Evolutionary conservation across 2,888 invertebrate species (phyloP), one percentile per base, ranked within the genome.

Genomic region (Brachylomia viminalis): DNA sequence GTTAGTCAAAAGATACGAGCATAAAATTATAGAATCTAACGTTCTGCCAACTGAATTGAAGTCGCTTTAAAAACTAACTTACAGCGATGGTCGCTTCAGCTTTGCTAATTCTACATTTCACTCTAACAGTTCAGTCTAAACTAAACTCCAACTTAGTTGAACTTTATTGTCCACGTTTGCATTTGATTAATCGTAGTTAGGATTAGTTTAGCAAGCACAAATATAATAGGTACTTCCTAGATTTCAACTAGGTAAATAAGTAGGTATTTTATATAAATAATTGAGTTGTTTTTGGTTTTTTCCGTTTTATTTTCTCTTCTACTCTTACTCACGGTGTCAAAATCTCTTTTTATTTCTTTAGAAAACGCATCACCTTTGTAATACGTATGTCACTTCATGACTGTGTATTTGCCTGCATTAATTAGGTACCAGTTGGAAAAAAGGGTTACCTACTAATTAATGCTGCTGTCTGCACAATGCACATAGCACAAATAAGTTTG

Each of bases 131-230:
- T 45, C 30, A 17, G 45, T 33, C 10, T n/a, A 68, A 68, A 83
- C 59, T 64, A 59, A 38, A 61, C 13, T 59, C 23, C 0, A 84
- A 75, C 59, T 65, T n/a, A 47, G 59, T 74, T 62, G 0, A 61
- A 54, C 30, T 49, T 38, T 47, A 62, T 79, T 54, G 73, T 70
- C n/a, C 15, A 72, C 33, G 61, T 68, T 79, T 49, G 80, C 49
- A 74, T 79, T 80, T 74, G 49, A 80, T 65, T 82, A 65, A 65
- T 56, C 3, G 30, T 64, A 58, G 71, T 69, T 56, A 23, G 23
- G 17, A 66, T 66, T n/a, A 68, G 49, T 64, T 74, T 47, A 38
- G 17, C 42, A 15, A 58, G 20, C 11, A 11, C 11, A 52, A 54
- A 52, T 38, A 38, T 23, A 27, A 27, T 27, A 17, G 61, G n/a